phyloP scores from a whole-genome alignment of 1,140 invertebrate genomes.

The Penaeus indicus region DNA sequence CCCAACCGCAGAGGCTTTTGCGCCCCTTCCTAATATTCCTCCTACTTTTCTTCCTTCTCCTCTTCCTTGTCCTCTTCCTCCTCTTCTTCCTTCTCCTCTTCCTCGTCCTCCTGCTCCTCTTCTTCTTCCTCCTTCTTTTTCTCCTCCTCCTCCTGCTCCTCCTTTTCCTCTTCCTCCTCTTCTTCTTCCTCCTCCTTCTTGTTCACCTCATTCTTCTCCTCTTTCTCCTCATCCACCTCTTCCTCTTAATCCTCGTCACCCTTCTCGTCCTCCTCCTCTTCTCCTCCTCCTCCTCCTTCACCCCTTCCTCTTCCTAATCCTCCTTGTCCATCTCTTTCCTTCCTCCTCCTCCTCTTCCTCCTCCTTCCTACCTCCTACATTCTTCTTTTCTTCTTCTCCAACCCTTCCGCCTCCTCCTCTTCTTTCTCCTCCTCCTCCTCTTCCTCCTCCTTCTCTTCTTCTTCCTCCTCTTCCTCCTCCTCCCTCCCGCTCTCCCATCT shows the following conservation, averaged over 20 bases:
- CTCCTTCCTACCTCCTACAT: neutral
- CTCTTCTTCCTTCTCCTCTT: slow-evolving; percentile 3
- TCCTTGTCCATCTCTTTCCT: neutral
- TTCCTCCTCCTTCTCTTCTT: no score
- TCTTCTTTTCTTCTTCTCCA: slow-evolving; percentile 4
- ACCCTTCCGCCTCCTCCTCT: neutral
- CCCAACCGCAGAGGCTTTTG: neutral
- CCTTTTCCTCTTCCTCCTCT: slow-evolving; percentile 9
- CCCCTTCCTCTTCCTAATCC: neutral
- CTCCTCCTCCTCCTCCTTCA: slow-evolving; percentile 1
- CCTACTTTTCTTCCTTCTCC: slow-evolving; percentile 3
- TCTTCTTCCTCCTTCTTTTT: no score
- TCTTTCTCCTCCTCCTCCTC: slow-evolving; percentile 9
- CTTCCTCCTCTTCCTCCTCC: slow-evolving; percentile 9
- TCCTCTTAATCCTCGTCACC: neutral
- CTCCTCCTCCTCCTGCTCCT: no score
- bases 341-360: slow-evolving; percentile 9
- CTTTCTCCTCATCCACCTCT: neutral
- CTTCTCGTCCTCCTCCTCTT: slow-evolving; percentile 1
- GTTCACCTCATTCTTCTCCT: neutral
- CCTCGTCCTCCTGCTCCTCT: no score
- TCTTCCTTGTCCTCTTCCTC: neutral
- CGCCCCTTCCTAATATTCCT: neutral
- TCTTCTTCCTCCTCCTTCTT: slow-evolving; percentile 10
- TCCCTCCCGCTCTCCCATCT: no score